Evolutionary conservation across 2,113 vertebrate species (phyloP), one percentile per base, ranked within the genome.

Genomic region (Hucho hucho): DNA sequence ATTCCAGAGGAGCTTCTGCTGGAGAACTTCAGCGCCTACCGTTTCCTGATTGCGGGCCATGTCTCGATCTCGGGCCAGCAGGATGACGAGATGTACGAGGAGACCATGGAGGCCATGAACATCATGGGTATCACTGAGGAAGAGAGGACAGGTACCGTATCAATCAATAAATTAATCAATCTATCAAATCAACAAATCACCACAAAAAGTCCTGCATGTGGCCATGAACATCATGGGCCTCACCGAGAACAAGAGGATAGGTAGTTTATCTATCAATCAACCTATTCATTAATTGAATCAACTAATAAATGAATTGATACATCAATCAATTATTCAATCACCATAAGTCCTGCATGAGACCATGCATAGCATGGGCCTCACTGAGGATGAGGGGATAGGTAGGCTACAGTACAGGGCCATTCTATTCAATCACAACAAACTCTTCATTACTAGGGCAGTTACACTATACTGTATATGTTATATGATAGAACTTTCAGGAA

Each of bases 351-450:
- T 43, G 37, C 9, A 43, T 11, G 97, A 98, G 86, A 97, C 97
- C 80, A 98, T 99, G 97, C 87, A 6, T 32, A 97, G 98, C 84
- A 97, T 99, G 95, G 97, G 97, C 71, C 98, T 99, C 90, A 94
- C 0, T 0, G 95, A 96, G 1, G 97, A 99, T 1, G 97, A 99
- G 68, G 92, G 96, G 81, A 78, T 76, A 29, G 81, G 97, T 99
- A 18, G 4, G 49, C 14, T 49, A 49, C 14, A 49, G 47, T 0
- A 4, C 16, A 53, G 16, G 14, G 49, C 14, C 4, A 13, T 53
- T 18, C 3, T 53, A 13, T 16, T 18, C 49, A 13, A 53, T 4
- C 13, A 53, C 4, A 18, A 43, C 16, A 53, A 53, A 13, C 49
- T 18, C 49, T 53, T 18, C 14, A 53, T 43, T 43, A 43, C 37